Conservation (phyloP, 2,888 invertebrate genomes). For the Nomada fabriciana region DNA sequence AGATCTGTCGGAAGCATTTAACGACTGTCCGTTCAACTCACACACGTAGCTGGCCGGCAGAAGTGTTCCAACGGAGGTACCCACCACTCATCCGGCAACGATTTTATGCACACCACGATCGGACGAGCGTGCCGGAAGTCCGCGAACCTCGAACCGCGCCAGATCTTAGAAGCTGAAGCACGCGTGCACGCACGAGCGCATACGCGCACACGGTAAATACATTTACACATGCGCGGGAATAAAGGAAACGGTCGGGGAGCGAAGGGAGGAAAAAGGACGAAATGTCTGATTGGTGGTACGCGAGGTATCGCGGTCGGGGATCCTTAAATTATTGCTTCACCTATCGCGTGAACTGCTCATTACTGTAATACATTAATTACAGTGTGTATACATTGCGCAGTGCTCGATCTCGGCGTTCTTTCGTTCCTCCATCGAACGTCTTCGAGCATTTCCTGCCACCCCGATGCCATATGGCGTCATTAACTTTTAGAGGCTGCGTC, state of each 20-base stretch:
- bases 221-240: not conserved
- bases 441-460: conserved; percentile 10
- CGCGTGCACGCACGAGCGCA: not conserved
- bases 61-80: conserved; percentile 57
- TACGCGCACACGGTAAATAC: not conserved
- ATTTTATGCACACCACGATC: conserved; percentile 67
- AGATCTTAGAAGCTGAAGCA: conserved; percentile 9
- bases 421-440: conserved; percentile 4
- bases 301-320: not conserved
- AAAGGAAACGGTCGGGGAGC: not conserved
- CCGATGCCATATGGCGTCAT: conserved; percentile 38
- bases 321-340: conserved; percentile 35
- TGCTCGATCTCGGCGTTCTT: not conserved
- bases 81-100: conserved; percentile 58
- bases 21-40: conserved; percentile 68
- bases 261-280: not conserved
- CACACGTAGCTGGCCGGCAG: conserved; percentile 59
- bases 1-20: conserved; percentile 72
- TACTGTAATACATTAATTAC: conserved; percentile 51
- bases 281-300: not conserved
- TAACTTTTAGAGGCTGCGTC: conserved; percentile 42
- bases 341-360: conserved; percentile 43
- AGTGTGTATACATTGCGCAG: conserved; percentile 6
- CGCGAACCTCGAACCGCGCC: conserved; percentile 6
- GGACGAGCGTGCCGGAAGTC: conserved; percentile 68